Base-by-base conservation (phyloP, 2,113 vertebrate genomes). In the Oreochromis aureus region DNA sequence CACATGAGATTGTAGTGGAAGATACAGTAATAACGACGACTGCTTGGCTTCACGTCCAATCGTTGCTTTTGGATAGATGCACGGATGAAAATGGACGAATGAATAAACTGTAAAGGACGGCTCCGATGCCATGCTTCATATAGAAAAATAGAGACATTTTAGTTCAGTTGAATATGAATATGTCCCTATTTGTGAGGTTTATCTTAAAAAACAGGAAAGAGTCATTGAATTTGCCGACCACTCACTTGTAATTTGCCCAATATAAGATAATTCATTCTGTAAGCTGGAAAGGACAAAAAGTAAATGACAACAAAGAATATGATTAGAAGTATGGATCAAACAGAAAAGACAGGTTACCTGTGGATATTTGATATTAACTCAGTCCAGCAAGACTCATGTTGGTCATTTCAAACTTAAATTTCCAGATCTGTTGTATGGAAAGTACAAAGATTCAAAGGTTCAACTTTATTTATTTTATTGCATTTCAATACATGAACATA, bases 211-310 rank as follows among this genome's bases (percentile, higher is more conserved):
- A 39, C 19, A 22, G 34, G 36, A 69, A 41, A 69, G 4, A 69
- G 63, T 0, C 0, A 41, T 15, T 69, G 39, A 5, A 69, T 69
- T 69, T 69, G 36, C 63, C 22, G 63, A 69, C 36, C 19, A 0
- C 36, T 69, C 63, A 39, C 63, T 36, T 36, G 19, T 69, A 69
- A 69, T 41, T 41, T 69, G 36, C 63, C 19, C 19, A 41, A 69
- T 39, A 66, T 66, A 66, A 6, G 19, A 39, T 66, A 39, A 22
- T 66, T 39, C 61, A 66, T 66, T 39, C 32, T 66, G 18, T 39
- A 66, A 66, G 36, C 61, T 66, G 61, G 18, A 66, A 66, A 66
- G 61, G 19, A 66, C 18, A 66, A 66, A 39, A 39, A n/a, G 32
- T n/a, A 66, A 39, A 66, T 69, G 63, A 69, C 34, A 22, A 69